Conservation (phyloP, 2,888 invertebrate genomes). For the Drosophila anomelani region DNA sequence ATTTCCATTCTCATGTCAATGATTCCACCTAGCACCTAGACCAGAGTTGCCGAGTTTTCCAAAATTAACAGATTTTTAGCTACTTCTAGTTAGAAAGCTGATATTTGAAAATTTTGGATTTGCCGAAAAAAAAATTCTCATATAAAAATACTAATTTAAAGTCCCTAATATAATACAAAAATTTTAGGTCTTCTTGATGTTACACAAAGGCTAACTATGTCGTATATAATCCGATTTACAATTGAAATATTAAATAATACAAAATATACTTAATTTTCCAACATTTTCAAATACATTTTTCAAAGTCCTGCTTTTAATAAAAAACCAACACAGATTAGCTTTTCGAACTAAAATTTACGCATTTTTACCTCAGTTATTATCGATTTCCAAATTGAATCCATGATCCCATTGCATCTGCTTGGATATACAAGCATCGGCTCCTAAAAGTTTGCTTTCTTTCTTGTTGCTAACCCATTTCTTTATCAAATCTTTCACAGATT, state of each 20-base stretch:
- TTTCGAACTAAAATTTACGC: neutral
- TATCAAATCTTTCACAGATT: conserved; percentile 66
- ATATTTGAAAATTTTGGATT: neutral
- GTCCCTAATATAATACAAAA: fast-evolving
- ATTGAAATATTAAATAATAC: neutral
- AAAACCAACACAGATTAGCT: no score
- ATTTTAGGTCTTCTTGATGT: neutral
- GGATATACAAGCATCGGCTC: neutral
- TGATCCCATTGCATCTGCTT: neutral
- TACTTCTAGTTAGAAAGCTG: neutral
- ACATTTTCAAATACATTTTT: no score
- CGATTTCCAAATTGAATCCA: neutral
- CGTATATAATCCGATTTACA: neutral
- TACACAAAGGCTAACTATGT: neutral
- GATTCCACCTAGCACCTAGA: conserved; percentile 13
- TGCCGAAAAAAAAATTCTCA: neutral
- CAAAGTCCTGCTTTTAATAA: no score
- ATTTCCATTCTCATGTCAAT: conserved; percentile 17
- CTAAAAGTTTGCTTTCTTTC: neutral
- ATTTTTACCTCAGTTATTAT: neutral
- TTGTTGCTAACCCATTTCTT: neutral
- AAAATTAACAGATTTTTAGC: neutral
- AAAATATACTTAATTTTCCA: no score
- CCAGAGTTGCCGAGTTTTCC: conserved; percentile 16
- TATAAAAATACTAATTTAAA: neutral